Percentiles rank a stretch among this genome's conserved stretches.
Evolutionary conservation across 1,140 invertebrate genomes (phyloP).

Genomic region (Drosophila willistoni): DNA sequence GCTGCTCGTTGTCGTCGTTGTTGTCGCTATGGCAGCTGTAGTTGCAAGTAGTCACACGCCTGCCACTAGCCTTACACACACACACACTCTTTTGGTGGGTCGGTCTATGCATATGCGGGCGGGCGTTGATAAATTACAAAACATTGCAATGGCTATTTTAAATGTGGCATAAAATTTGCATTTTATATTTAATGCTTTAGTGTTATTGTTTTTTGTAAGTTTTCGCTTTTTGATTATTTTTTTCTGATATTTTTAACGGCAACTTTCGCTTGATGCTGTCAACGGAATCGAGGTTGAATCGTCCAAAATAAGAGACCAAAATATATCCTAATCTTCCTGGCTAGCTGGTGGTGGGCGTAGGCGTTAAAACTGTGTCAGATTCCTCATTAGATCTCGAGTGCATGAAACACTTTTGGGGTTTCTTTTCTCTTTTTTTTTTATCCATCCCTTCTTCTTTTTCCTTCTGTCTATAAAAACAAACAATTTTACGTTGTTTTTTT

Average conservation of each 20-base stretch:
- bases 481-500: slow-evolving; percentile 62
- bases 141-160: slow-evolving; percentile 74
- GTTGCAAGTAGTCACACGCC: slow-evolving; percentile 57
- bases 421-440: slow-evolving; percentile 46
- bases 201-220: slow-evolving; percentile 2
- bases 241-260: slow-evolving; percentile 41
- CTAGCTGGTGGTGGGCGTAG: slow-evolving; percentile 43
- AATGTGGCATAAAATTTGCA: slow-evolving; percentile 80
- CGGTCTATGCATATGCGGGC: slow-evolving; percentile 45
- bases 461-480: not conserved
- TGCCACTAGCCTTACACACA: slow-evolving; percentile 38
- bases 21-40: slow-evolving; percentile 43
- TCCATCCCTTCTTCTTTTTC: slow-evolving; percentile 17
- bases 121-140: slow-evolving; percentile 79
- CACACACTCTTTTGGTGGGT: too few relatives aligned
- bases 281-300: slow-evolving; percentile 63
- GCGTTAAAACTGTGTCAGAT: slow-evolving; percentile 73
- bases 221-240: slow-evolving; percentile 15
- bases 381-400: slow-evolving; percentile 70
- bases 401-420: slow-evolving; percentile 55
- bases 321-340: slow-evolving; percentile 48
- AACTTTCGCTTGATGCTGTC: slow-evolving; percentile 51
- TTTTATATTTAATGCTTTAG: slow-evolving; percentile 55
- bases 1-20: not conserved
- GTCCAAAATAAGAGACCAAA: slow-evolving; percentile 43